Conservation (phyloP, 2,888 invertebrate genomes). For the Orthonevra nobilis region DNA sequence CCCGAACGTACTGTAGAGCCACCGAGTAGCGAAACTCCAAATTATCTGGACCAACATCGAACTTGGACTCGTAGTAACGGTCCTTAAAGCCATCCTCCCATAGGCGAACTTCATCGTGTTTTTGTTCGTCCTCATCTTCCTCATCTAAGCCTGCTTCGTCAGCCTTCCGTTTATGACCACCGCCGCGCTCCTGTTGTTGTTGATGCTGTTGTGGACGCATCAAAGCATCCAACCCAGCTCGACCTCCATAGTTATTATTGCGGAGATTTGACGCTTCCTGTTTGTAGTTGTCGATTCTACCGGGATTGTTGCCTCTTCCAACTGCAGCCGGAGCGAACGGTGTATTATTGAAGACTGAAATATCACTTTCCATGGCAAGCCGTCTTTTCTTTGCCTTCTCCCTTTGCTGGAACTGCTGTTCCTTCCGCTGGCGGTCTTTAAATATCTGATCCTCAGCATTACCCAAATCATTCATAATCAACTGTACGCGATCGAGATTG, state of each 20-base stretch:
- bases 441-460: conserved; percentile 98
- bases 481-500: conserved; percentile 94
- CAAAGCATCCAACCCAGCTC: conserved; percentile 42
- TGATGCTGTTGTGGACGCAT: conserved; percentile 59
- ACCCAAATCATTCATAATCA: conserved; percentile 96
- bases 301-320: conserved; percentile 81
- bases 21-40: conserved; percentile 94
- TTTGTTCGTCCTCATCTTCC: conserved; percentile 87
- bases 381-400: conserved; percentile 86
- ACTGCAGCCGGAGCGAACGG: conserved; percentile 87
- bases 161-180: conserved; percentile 78
- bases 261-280: conserved; percentile 86
- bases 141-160: conserved; percentile 79
- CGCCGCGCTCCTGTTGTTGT: conserved; percentile 75
- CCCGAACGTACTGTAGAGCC: conserved; percentile 95
- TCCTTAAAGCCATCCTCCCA: conserved; percentile 99
- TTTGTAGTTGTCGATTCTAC: conserved; percentile 85
- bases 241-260: conserved; percentile 63
- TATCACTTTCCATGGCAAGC: conserved; percentile 83
- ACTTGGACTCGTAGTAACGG: conserved; percentile 97
- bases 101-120: conserved; percentile 92
- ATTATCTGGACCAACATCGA: conserved; percentile 88
- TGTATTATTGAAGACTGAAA: conserved; percentile 85
- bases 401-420: conserved; percentile 89
- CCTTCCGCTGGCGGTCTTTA: conserved; percentile 92